Base-by-base conservation (phyloP, 2,888 invertebrate genomes). In the Magallana nippona region DNA sequence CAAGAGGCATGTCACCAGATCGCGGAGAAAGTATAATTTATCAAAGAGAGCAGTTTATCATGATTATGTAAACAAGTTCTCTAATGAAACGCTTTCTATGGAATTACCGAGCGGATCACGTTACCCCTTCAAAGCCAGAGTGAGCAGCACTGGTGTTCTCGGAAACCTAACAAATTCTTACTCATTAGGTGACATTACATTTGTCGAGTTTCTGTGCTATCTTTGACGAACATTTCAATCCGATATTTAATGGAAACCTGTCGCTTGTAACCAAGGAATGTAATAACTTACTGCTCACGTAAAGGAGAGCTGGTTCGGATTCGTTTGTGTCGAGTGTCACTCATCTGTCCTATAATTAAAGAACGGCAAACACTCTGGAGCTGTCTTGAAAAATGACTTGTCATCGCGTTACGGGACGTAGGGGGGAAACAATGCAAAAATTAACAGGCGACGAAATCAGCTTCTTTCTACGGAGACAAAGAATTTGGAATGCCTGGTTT, bases 141-240 rank as follows among this genome's bases (percentile, higher is more conserved):
- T n/a, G 60, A 19, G 60, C 19, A 17, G n/a, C 60, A 60, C 5
- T 60, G 1, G 60, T 10, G 19, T 17, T 60, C 19, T 19, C 60
- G 19, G 60, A 60, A 17, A 60, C 1, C 60, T 60, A 60, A 60
- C 60, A 19, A 60, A 60, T 19, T 60, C 60, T 15, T 13, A 17
- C 71, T 71, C 71, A 71, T 71, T 71, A 71, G 27, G 71, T 71
- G 19, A 71, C 71, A 71, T 71, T 71, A 71, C 22, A 71, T 71
- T 71, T 71, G 27, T 71, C 71, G 22, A 32, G 71, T 27, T 71
- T 71, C 71, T 22, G 22, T 71, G 71, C 22, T 27, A 71, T 71
- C 71, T 71, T 71, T 71, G 22, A 71, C 15, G 71, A 71, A 27
- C 71, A 71, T 71, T 60, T 71, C 71, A 32, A 27, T 71, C 71